These are phyloP conservation scores for Drosophila buzzatii DNA, from an alignment of 2,888 invertebrate species.

Conservation along the genomic window DNA sequence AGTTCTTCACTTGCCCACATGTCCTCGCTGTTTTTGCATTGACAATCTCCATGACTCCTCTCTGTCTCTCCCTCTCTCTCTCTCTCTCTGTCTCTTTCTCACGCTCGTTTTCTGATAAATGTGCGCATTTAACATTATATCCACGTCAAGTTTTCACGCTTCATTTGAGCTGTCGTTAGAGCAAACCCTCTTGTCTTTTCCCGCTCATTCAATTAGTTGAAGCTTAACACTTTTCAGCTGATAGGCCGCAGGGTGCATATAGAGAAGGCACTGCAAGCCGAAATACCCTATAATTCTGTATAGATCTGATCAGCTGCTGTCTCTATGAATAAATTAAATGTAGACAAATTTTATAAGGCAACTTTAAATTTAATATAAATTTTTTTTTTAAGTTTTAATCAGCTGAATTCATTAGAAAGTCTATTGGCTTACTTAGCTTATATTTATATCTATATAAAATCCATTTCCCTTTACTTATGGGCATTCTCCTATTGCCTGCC, in stretches of 20 bases:
- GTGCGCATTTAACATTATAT: not conserved
- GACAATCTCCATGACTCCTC: not conserved
- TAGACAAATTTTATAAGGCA: too few species aligned
- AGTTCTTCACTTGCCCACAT: conserved; percentile 25
- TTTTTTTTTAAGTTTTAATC: too few species aligned
- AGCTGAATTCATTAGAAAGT: too few species aligned
- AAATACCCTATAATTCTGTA: conserved; percentile 7
- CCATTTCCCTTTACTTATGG: too few species aligned
- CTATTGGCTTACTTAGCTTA: too few species aligned
- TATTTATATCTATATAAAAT: too few species aligned
- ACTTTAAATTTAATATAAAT: too few species aligned
- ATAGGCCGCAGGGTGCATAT: not conserved
- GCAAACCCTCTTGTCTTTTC: not conserved
- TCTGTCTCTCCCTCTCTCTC: not conserved
- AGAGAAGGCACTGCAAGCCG: not conserved
- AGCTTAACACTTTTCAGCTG: conserved; percentile 12
- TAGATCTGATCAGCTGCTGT: too few species aligned
- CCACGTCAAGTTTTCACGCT: conserved; percentile 46
- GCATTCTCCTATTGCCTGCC: not conserved
- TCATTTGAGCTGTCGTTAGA: conserved; percentile 37
- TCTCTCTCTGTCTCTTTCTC: not conserved
- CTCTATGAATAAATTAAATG: too few species aligned
- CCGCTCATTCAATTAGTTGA: conserved; percentile 35
- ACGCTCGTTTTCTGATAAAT: not conserved
- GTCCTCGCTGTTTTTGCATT: not conserved